Evolutionary conservation across 2,113 vertebrate genomes (phyloP).

Genomic region (Glareola pratincola): DNA sequence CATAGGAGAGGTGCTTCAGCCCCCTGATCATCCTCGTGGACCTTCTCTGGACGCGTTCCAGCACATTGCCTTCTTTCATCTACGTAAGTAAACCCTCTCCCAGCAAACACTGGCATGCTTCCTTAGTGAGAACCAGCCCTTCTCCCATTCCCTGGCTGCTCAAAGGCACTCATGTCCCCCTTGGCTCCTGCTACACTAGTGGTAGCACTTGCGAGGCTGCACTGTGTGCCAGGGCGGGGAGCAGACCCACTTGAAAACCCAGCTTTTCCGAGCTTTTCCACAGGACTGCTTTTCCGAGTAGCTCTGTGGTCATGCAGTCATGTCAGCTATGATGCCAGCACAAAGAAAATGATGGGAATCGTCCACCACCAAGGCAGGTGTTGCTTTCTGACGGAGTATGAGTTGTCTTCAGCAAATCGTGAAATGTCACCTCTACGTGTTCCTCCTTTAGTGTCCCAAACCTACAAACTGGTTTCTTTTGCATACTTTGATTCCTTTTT

Average conservation of each 20-base stretch:
- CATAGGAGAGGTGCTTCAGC: too few species aligned
- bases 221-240: accelerated
- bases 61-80: not conserved
- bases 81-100: accelerated
- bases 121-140: too few species aligned
- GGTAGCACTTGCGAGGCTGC: not conserved
- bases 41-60: too few species aligned
- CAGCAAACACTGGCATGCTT: not conserved
- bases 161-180: accelerated
- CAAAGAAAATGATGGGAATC: not conserved
- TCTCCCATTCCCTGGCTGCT: not conserved
- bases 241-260: not conserved
- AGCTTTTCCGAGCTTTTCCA: not conserved
- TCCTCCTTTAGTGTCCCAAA: not conserved
- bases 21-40: too few species aligned
- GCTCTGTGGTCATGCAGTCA: not conserved
- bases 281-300: not conserved
- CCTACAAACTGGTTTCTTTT: not conserved
- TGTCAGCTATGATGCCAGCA: accelerated
- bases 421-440: not conserved
- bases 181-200: accelerated
- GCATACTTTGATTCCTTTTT: not conserved
- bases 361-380: not conserved
- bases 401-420: not conserved
- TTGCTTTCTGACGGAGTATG: not conserved